Conservation (phyloP, 2,797 vertebrate species). For the Sternotherus odoratus region DNA sequence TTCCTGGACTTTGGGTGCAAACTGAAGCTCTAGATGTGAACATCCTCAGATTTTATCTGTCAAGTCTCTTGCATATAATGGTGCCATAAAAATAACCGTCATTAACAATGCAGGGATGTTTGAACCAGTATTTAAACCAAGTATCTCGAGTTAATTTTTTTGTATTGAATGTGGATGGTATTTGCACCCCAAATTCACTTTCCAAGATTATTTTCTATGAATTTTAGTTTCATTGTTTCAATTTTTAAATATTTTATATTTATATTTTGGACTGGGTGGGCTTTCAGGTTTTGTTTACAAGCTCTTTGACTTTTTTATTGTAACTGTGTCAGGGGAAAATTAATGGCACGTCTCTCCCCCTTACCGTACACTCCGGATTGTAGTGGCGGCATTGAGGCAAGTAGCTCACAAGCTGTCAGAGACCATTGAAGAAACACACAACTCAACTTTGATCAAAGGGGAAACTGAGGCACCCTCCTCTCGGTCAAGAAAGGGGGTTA, state of each 20-base stretch:
- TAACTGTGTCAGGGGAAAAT: no score
- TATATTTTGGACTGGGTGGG: not conserved
- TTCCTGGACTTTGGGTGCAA: not conserved
- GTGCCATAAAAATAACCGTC: not conserved
- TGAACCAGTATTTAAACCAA: not conserved
- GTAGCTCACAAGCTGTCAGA: no score
- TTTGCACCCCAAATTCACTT: not conserved
- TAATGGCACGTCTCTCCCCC: no score
- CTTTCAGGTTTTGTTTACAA: conserved; percentile 11
- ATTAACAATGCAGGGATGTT: not conserved
- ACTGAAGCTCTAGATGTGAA: not conserved
- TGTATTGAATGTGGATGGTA: not conserved
- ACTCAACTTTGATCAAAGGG: no score
- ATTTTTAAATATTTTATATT: conserved; percentile 23
- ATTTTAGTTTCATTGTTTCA: conserved; percentile 28
- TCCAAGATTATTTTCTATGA: not conserved
- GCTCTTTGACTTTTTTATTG: not conserved
- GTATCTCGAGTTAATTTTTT: not conserved
- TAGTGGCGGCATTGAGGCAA: no score
- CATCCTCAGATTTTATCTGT: not conserved
- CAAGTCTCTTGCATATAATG: not conserved
- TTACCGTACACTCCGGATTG: no score
- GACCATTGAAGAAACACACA: no score
- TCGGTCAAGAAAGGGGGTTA: no score
- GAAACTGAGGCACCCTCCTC: no score